Evolutionary conservation across 92 coral and sea anemone species (phyloP).

Genomic region (Galaxea fascicularis): DNA sequence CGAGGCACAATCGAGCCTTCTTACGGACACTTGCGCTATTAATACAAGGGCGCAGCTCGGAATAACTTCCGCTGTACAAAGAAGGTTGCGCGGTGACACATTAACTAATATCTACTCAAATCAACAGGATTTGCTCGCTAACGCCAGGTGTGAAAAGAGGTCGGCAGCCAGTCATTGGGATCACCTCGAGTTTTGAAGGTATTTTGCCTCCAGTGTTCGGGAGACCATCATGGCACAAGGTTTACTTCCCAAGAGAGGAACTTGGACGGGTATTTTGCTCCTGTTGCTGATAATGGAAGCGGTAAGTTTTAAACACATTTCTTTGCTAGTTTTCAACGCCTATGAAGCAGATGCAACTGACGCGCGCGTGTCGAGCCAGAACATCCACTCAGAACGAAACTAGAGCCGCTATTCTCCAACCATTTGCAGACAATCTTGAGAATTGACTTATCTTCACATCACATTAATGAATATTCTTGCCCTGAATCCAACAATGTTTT

Average conservation of each 20-base stretch:
- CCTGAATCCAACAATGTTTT: not conserved
- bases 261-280: conserved; percentile 10
- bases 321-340: conserved; percentile 28
- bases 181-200: conserved; percentile 40
- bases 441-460: not conserved
- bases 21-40: not conserved
- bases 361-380: not conserved
- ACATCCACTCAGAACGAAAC: not conserved
- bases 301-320: conserved; percentile 27
- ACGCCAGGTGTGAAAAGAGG: conserved; percentile 10
- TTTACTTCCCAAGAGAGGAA: conserved; percentile 1
- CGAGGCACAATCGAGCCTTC: conserved; percentile 33
- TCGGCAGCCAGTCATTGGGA: conserved; percentile 20
- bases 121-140: conserved; percentile 28
- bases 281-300: conserved; percentile 9
- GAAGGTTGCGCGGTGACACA: not conserved
- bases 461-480: not conserved
- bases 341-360: not conserved
- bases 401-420: not conserved
- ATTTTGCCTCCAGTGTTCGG: conserved; percentile 17
- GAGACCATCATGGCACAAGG: conserved; percentile 20
- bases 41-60: conserved; percentile 20
- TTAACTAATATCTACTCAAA: conserved; percentile 2
- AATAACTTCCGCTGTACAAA: conserved; percentile 35
- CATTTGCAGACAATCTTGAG: not conserved